Conservation (phyloP, 2,888 invertebrate genomes). For the Drosophila phalerata region DNA sequence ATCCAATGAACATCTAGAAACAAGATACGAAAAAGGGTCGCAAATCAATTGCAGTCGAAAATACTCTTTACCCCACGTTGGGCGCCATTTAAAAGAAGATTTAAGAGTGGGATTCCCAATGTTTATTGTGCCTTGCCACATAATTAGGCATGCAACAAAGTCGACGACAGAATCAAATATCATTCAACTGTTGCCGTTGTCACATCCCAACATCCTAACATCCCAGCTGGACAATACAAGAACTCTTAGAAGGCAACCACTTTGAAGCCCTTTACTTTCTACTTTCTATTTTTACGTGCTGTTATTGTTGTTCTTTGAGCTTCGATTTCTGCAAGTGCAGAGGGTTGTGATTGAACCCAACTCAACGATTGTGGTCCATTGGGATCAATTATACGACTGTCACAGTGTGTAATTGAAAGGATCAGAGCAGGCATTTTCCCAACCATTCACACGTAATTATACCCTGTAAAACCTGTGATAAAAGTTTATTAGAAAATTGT, state of each 20-base stretch:
- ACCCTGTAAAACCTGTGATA: not conserved
- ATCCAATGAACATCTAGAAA: not conserved
- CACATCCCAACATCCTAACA: not conserved
- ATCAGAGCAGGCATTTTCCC: conserved; percentile 49
- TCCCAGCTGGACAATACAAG: not conserved
- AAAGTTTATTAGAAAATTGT: not conserved
- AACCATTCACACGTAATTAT: conserved; percentile 23
- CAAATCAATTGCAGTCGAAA: conserved; percentile 71
- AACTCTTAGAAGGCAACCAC: conserved; percentile 28
- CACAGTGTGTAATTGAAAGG: conserved; percentile 82
- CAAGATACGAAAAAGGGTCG: conserved; percentile 59
- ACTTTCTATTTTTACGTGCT: conserved; percentile 57
- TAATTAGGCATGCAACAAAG: conserved; percentile 75
- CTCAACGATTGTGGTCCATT: conserved; percentile 69
- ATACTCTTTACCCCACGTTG: conserved; percentile 12
- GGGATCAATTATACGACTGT: conserved; percentile 81
- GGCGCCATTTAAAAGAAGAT: conserved; percentile 47
- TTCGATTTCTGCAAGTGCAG: conserved; percentile 31
- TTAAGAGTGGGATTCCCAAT: conserved; percentile 38
- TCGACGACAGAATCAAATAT: conserved; percentile 46
- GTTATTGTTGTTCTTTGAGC: conserved; percentile 70
- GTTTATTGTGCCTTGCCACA: conserved; percentile 74
- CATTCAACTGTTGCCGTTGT: conserved; percentile 21
- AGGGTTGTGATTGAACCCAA: conserved; percentile 66
- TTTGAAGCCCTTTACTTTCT: conserved; percentile 50